These are phyloP conservation scores for Pachliopta kotzebuea DNA, from an alignment of 2,888 invertebrate genomes.

Conservation along the genomic window DNA sequence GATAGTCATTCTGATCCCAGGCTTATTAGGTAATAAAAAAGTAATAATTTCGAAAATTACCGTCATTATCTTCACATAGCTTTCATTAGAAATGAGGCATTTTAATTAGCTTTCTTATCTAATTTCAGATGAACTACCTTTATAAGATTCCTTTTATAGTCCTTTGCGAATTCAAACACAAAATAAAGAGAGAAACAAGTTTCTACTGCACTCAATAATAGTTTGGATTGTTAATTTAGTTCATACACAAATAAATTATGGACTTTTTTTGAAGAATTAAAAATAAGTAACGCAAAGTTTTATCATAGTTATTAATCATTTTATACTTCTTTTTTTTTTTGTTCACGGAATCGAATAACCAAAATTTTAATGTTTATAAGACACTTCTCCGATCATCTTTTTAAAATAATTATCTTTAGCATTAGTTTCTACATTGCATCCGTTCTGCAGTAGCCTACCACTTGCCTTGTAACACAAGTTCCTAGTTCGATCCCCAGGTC, in stretches of 20 bases:
- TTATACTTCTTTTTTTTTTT: too few relatives aligned
- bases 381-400: too few relatives aligned
- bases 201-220: slow-evolving; percentile 69
- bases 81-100: background rate
- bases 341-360: too few relatives aligned
- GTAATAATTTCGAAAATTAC: background rate
- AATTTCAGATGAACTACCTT: slow-evolving; percentile 44
- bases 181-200: slow-evolving; percentile 64
- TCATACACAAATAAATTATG: slow-evolving; percentile 52
- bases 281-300: too few relatives aligned
- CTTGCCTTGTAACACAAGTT: background rate
- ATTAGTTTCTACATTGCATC: too few relatives aligned
- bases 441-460: too few relatives aligned
- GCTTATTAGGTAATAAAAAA: slow-evolving; percentile 1
- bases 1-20: background rate
- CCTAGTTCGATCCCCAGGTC: background rate
- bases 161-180: slow-evolving; percentile 57
- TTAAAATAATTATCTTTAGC: too few relatives aligned
- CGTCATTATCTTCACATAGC: background rate
- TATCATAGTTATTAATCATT: too few relatives aligned
- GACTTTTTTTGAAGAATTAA: too few relatives aligned
- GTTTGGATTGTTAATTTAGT: slow-evolving; percentile 76
- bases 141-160: slow-evolving; percentile 49
- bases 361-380: too few relatives aligned
- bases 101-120: slow-evolving; percentile 28